phyloP scores from a whole-genome alignment of 1,140 invertebrate species.

The Drosophila repletoides region DNA sequence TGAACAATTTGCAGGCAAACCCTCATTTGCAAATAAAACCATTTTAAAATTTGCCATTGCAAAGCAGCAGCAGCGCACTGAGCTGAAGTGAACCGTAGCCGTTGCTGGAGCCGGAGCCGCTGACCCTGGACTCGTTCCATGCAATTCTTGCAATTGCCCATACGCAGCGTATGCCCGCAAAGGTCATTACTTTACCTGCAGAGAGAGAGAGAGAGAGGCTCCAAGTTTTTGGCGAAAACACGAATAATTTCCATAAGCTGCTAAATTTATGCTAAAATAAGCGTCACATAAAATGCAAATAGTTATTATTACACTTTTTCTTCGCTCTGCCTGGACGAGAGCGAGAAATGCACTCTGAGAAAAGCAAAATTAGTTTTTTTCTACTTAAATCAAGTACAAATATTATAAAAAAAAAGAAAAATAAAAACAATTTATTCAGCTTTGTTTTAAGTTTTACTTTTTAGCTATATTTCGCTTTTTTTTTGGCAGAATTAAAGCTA shows the following conservation, averaged over 20 bases:
- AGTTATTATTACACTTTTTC: conserved; percentile 78
- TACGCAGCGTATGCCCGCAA: conserved; percentile 60
- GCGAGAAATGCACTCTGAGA: too few relatives aligned
- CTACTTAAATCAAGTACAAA: too few relatives aligned
- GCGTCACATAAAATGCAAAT: conserved; percentile 79
- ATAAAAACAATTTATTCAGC: too few relatives aligned
- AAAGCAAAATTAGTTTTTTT: too few relatives aligned
- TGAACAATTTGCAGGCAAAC: conserved; percentile 31
- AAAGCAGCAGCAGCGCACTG: not conserved
- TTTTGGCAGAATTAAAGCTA: too few relatives aligned
- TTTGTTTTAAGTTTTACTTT: too few relatives aligned
- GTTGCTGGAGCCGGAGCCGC: not conserved
- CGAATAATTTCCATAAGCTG: conserved; percentile 76
- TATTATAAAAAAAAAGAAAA: too few relatives aligned
- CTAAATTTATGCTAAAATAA: conserved; percentile 79
- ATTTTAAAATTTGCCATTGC: conserved; percentile 28
- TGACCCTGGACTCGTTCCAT: conserved; percentile 21
- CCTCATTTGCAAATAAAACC: conserved; percentile 23
- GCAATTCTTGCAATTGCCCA: conserved; percentile 70
- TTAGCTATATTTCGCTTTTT: too few relatives aligned
- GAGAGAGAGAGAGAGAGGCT: conserved; percentile 16
- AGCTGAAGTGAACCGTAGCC: not conserved
- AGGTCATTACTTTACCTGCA: conserved; percentile 71
- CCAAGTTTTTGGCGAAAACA: conserved; percentile 47
- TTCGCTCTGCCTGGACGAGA: not conserved